Evolutionary conservation across 2,797 vertebrate species (phyloP).

Genomic region (Eremophila alpestris): DNA sequence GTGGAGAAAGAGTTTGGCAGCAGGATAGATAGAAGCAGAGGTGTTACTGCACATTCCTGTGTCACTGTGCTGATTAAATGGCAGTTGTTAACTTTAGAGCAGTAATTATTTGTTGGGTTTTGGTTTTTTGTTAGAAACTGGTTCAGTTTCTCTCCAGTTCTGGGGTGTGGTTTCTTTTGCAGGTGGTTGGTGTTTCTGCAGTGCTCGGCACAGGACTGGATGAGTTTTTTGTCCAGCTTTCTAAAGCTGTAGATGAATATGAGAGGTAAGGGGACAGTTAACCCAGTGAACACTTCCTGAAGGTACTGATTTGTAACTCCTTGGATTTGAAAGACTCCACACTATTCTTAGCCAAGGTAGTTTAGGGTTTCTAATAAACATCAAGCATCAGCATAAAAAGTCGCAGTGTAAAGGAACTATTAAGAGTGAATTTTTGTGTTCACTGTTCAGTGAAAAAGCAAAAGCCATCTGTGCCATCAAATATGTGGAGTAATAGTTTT

Average conservation of each 20-base stretch:
- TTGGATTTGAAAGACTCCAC: not conserved
- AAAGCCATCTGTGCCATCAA: not conserved
- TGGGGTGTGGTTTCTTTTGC: not conserved
- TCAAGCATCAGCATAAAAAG: not conserved
- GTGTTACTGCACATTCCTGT: not conserved
- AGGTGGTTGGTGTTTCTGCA: slow-evolving; percentile 96
- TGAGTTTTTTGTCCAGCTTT: slow-evolving; percentile 86
- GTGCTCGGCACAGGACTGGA: slow-evolving; percentile 90
- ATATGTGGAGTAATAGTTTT: not conserved
- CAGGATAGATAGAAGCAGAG: not conserved
- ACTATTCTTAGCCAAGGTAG: not conserved
- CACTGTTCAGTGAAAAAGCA: not conserved
- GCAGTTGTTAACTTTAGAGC: not conserved
- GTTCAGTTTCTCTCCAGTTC: not conserved
- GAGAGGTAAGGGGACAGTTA: slow-evolving; percentile 81
- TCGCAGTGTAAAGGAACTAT: not conserved
- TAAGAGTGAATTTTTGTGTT: not conserved
- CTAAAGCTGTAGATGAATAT: slow-evolving; percentile 89
- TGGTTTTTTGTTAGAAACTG: not conserved
- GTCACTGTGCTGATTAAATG: not conserved
- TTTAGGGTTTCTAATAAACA: not conserved
- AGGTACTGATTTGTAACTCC: not conserved
- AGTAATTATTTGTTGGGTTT: not conserved
- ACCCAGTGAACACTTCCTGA: not conserved
- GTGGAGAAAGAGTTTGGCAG: not conserved